Conservation (phyloP, 2,888 invertebrate species). For the Drosophila prolongata region DNA sequence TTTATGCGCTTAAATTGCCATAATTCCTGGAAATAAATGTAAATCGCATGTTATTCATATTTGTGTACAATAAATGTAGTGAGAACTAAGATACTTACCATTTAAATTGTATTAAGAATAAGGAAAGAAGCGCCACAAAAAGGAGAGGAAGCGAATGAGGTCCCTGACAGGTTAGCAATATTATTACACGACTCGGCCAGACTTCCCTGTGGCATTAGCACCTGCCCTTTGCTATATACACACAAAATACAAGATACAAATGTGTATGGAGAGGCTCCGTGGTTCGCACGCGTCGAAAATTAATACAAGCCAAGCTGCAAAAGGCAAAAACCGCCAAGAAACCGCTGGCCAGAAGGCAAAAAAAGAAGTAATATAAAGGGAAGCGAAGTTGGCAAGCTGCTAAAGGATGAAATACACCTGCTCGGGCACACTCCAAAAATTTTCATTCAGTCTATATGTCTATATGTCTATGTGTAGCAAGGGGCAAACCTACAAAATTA, state of each 20-base stretch:
- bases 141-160: slow-evolving; percentile 12
- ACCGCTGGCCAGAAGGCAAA: slow-evolving; percentile 17
- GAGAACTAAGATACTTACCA: slow-evolving; percentile 11
- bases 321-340: slow-evolving; percentile 51
- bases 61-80: slow-evolving; percentile 7
- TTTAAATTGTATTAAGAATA: not conserved
- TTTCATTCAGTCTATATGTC: slow-evolving; percentile 34
- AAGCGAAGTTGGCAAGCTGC: slow-evolving; percentile 55
- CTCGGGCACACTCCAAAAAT: slow-evolving; percentile 41
- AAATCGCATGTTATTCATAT: not conserved
- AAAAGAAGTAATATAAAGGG: slow-evolving; percentile 10
- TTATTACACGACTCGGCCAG: slow-evolving; percentile 6
- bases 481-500: slow-evolving; percentile 41
- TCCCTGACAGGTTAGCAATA: slow-evolving; percentile 24
- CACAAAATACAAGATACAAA: slow-evolving; percentile 8
- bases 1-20: slow-evolving; percentile 5
- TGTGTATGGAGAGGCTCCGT: not conserved
- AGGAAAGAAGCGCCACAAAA: slow-evolving; percentile 6
- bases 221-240: slow-evolving; percentile 14
- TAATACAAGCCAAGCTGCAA: slow-evolving; percentile 67
- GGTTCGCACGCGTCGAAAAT: slow-evolving; percentile 64
- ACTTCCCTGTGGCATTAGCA: slow-evolving; percentile 20
- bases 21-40: slow-evolving; percentile 14
- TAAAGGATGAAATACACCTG: slow-evolving; percentile 51
- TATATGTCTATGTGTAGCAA: slow-evolving; percentile 63